Evolutionary conservation across 2,113 vertebrate genomes (phyloP), one percentile per base, ranked within the genome.

Genomic region (Malurus elegans): DNA sequence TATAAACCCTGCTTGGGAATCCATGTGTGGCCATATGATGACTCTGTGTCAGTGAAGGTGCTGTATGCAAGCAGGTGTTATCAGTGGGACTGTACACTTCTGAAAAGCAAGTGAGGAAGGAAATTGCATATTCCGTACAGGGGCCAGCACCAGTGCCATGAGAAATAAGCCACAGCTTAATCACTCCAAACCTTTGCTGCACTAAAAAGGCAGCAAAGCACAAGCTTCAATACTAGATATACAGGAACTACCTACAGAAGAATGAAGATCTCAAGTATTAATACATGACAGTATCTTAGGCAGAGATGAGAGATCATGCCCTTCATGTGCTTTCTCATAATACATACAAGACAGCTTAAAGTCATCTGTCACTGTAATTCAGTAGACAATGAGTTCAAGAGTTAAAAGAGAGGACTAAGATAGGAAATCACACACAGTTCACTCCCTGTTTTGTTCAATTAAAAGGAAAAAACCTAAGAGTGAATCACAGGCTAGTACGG

Each of bases 21-120:
- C 48, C 47, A 10, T 0, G 0, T 14, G 2, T 24, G 42, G 47
- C 66, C 4, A 1, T 5, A 10, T 17, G 47, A 61, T 31, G 54
- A 38, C 72, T 38, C 56, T 25, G 58, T 1, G 0, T 19, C 38
- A 50, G 23, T 5, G 67, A 73, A 83, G 34, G 51, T 21, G 28
- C 44, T 58, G 61, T 28, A 15, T 0, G 0, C 45, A 75, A 69
- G 54, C 57, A 67, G 48, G 51, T 53, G 53, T 53, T 64, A 18
- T 40, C 47, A 5, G 78, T 25, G 62, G 31, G 29, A 54, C 48
- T 24, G 44, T 12, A 3, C 26, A 25, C 67, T 88, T 80, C 82
- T 73, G 54, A 91, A 87, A 48, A 40, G 36, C 0, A 3, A 79
- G n/a, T 3, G 16, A 78, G 90, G 88, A 94, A 95, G 95, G 88